Evolutionary conservation across 2,888 invertebrate species (phyloP).

Genomic region (Monochamus alternatus): DNA sequence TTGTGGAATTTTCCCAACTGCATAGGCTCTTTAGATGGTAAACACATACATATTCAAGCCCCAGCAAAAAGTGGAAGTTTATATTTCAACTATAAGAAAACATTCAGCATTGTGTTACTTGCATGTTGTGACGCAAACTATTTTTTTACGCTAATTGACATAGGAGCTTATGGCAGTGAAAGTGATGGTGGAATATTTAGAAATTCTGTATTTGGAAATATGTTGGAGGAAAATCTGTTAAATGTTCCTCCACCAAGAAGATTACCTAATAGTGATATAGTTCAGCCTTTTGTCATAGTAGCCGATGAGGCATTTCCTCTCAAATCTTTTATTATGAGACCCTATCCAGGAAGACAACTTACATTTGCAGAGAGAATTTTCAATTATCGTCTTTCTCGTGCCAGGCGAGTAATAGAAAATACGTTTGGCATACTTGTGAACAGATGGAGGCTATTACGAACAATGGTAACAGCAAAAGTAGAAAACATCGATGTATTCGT

Average conservation of each 20-base stretch:
- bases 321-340: conserved; percentile 10
- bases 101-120: conserved; percentile 46
- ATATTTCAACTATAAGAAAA: conserved; percentile 48
- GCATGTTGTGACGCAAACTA: conserved; percentile 40
- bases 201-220: conserved; percentile 46
- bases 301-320: conserved; percentile 11
- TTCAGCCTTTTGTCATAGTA: conserved; percentile 13
- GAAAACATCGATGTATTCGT: conserved; percentile 2
- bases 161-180: conserved; percentile 43
- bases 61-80: conserved; percentile 49
- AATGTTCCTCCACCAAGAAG: background rate
- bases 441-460: background rate
- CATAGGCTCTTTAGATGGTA: conserved; percentile 51
- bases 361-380: conserved; percentile 2
- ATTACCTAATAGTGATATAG: conserved; percentile 9
- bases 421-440: conserved; percentile 2
- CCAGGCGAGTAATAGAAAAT: background rate
- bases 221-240: conserved; percentile 28
- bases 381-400: background rate
- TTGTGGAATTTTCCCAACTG: conserved; percentile 55
- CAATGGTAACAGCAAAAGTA: background rate
- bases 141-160: conserved; percentile 40
- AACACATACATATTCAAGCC: conserved; percentile 50
- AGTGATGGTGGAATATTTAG: conserved; percentile 43
- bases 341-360: conserved; percentile 23